Conservation (phyloP, 2,888 invertebrate species). For the Pantelozetes paolii region DNA sequence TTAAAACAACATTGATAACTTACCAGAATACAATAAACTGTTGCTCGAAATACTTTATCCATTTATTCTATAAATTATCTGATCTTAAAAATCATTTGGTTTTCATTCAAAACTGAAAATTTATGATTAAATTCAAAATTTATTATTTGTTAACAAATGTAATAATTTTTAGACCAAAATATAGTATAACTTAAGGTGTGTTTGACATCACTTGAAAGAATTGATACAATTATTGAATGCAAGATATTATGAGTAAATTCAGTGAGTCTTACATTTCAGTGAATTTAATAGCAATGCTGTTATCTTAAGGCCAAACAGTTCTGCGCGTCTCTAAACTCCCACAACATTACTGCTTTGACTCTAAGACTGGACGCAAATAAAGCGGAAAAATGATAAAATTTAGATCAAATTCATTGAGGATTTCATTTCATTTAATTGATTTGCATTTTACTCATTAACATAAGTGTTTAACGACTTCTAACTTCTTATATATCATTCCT, state of each 20-base stretch:
- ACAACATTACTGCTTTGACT: neutral
- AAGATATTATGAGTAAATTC: too few species aligned
- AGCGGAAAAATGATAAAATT: neutral
- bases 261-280: neutral
- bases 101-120: too few species aligned
- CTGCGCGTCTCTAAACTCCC: neutral
- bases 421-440: neutral
- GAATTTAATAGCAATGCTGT: neutral
- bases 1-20: neutral
- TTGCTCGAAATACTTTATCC: conserved; percentile 5
- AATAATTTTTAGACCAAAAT: too few species aligned
- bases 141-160: too few species aligned
- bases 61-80: neutral
- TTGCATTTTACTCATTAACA: neutral
- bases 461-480: neutral
- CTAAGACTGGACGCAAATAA: neutral
- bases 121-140: neutral
- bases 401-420: neutral
- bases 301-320: neutral
- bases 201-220: too few species aligned
- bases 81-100: neutral
- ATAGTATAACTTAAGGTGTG: too few species aligned
- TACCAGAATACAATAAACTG: neutral
- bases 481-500: neutral
- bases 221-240: too few species aligned